phyloP scores from a whole-genome alignment of 1,140 invertebrate species.

The Dolichoris vasculosae region DNA sequence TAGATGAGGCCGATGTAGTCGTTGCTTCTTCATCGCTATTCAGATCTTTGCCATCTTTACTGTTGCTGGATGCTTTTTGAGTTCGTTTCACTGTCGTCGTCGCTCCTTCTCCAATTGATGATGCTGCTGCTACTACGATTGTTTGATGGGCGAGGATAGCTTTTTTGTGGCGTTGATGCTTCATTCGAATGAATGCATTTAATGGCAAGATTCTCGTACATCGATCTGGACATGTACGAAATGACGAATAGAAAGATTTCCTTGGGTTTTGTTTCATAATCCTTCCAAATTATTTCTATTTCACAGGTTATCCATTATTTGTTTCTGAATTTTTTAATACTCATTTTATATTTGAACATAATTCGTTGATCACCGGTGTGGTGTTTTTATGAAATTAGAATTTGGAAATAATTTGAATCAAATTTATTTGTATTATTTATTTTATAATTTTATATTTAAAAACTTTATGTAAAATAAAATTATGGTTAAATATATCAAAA shows the following conservation, averaged over 20 bases:
- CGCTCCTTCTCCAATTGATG: not conserved
- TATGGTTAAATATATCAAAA: no score
- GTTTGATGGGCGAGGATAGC: not conserved
- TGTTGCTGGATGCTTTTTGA: not conserved
- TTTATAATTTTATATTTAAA: no score
- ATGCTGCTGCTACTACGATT: slow-evolving; percentile 13
- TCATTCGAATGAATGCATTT: slow-evolving; percentile 40
- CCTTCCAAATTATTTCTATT: no score
- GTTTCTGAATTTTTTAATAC: no score
- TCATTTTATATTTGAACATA: no score
- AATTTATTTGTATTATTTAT: no score
- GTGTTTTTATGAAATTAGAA: no score
- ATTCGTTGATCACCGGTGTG: no score
- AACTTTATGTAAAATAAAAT: no score
- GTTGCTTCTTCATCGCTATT: slow-evolving; percentile 29
- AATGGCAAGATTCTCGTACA: slow-evolving; percentile 12
- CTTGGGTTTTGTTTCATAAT: no score
- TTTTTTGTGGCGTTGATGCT: slow-evolving; percentile 29
- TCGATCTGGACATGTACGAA: slow-evolving; percentile 41
- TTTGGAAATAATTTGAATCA: no score
- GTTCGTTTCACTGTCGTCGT: not conserved
- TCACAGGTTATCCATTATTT: no score
- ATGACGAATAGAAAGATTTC: not conserved
- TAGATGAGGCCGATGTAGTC: not conserved
- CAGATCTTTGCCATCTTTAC: not conserved